phyloP scores from a whole-genome alignment of 2,797 vertebrate species.

The Manis pentadactyla region DNA sequence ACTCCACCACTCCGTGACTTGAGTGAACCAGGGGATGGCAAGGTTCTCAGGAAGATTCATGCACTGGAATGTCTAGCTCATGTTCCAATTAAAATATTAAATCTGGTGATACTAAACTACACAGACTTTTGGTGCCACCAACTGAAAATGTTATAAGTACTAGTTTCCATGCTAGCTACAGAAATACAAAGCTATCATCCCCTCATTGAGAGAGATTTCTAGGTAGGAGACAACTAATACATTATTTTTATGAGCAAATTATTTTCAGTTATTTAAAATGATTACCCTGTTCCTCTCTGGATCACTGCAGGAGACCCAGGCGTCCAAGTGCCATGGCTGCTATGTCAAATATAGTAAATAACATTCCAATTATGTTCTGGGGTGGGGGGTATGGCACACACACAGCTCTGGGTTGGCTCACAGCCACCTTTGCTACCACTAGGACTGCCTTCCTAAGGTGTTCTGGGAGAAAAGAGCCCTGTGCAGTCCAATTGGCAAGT shows the following conservation, averaged over 20 bases:
- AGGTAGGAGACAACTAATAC: constrained; percentile 20
- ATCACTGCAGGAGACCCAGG: constrained; percentile 6
- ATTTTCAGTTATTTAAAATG: constrained; percentile 61
- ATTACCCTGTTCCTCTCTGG: constrained; percentile 54
- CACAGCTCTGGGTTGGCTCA: not conserved
- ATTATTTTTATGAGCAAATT: constrained; percentile 33
- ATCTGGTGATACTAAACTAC: constrained; percentile 39
- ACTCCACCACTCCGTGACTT: not conserved
- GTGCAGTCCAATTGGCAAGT: constrained; percentile 34
- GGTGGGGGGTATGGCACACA: not conserved
- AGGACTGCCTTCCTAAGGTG: constrained; percentile 26
- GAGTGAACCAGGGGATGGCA: not conserved
- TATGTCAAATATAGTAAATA: constrained; percentile 51
- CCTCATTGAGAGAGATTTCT: constrained; percentile 30
- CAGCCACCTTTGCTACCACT: not conserved
- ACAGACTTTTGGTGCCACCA: constrained; percentile 11
- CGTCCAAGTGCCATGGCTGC: not conserved
- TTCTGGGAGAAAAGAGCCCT: constrained; percentile 41
- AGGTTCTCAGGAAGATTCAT: not conserved
- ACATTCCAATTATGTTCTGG: not conserved
- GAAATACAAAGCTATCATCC: constrained; percentile 15
- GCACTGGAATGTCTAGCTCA: not conserved
- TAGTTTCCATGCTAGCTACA: constrained; percentile 13
- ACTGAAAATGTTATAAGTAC: not conserved
- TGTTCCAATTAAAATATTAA: constrained; percentile 60